These are phyloP conservation scores for Eilema depressum DNA, from an alignment of 2,888 invertebrate species.

Conservation along the genomic window DNA sequence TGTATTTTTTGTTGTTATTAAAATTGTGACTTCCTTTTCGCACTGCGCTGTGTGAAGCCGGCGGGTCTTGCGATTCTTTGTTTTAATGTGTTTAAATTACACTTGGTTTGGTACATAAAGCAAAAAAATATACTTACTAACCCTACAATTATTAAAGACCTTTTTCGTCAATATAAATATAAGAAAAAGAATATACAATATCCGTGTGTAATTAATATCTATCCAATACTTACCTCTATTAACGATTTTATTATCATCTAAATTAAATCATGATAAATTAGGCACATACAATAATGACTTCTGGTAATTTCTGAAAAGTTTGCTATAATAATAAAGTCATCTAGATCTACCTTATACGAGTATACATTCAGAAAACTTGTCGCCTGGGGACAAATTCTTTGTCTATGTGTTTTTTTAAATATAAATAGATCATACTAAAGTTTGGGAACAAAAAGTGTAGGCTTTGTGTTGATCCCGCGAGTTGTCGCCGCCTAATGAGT, in stretches of 20 bases:
- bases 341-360: background rate
- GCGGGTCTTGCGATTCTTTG: constrained; percentile 12
- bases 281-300: background rate
- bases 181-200: no score
- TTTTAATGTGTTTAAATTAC: constrained; percentile 21
- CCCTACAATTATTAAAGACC: no score
- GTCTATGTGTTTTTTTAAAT: background rate
- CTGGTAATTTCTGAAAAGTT: no score
- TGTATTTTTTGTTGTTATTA: constrained; percentile 51
- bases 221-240: no score
- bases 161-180: no score
- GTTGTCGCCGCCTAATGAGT: constrained; percentile 73
- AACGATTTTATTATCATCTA: background rate
- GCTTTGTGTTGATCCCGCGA: constrained; percentile 61
- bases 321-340: no score
- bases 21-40: constrained; percentile 50
- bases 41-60: constrained; percentile 21
- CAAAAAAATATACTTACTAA: no score
- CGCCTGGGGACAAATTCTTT: background rate
- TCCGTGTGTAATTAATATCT: no score
- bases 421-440: constrained; percentile 12
- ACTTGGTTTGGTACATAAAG: background rate
- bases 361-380: background rate
- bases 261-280: background rate
- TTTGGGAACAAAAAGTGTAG: constrained; percentile 21